Evolutionary conservation across 2,888 invertebrate genomes (phyloP).

Genomic region (Calameuta filiformis): DNA sequence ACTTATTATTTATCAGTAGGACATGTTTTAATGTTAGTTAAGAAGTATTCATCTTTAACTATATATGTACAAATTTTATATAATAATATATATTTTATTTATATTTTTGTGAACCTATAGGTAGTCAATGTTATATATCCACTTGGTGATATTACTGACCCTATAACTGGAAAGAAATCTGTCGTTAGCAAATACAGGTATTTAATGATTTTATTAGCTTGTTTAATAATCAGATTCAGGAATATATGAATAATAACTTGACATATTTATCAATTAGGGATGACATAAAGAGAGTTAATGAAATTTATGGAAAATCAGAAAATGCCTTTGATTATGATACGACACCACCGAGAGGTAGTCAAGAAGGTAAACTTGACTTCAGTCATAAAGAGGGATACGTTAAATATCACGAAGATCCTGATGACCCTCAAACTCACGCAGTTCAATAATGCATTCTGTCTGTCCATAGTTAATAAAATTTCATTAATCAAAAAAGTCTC

Average conservation of each 20-base stretch:
- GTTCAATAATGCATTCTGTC: conserved; percentile 65
- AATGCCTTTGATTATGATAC: conserved; percentile 80
- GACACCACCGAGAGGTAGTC: conserved; percentile 83
- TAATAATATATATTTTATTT: not conserved
- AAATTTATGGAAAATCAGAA: conserved; percentile 77
- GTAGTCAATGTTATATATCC: conserved; percentile 83
- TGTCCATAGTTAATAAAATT: conserved; percentile 18
- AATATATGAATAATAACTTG: not conserved
- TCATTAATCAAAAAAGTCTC: not conserved
- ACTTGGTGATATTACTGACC: conserved; percentile 87
- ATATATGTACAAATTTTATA: not conserved
- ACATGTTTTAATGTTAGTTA: not conserved
- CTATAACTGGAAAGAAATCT: conserved; percentile 83
- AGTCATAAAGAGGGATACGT: conserved; percentile 81
- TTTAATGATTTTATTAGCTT: conserved; percentile 10
- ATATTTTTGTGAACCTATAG: conserved; percentile 29
- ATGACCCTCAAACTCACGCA: conserved; percentile 78
- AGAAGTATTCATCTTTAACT: not conserved
- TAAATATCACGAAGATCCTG: conserved; percentile 82
- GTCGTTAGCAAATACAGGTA: conserved; percentile 76
- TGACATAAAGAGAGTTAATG: conserved; percentile 74
- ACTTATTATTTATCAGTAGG: not conserved
- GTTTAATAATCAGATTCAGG: not conserved
- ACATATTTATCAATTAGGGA: conserved; percentile 68
- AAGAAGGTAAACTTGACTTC: conserved; percentile 85